Percentiles rank a stretch among this genome's conserved stretches.
phyloP scores from a whole-genome alignment of 1,140 invertebrate species.

The Drosophila lacertosa region DNA sequence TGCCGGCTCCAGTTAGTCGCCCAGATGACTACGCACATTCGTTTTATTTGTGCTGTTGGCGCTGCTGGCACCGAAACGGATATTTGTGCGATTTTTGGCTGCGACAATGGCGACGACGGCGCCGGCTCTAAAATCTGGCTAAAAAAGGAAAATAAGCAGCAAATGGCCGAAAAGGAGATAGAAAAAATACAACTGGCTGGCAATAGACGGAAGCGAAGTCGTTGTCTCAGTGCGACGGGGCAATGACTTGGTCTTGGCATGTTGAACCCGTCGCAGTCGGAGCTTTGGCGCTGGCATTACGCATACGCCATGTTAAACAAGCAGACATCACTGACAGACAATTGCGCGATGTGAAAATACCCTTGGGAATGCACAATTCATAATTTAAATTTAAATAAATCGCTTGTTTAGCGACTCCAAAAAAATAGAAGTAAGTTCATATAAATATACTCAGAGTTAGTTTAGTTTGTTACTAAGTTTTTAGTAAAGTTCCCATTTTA shows the following conservation, averaged over 20 bases:
- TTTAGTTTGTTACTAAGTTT: no score
- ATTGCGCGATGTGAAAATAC: not conserved
- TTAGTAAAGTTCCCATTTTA: no score
- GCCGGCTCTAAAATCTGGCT: conserved; percentile 28
- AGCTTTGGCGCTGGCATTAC: conserved; percentile 42
- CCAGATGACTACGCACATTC: conserved; percentile 65
- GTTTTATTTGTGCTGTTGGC: conserved; percentile 27
- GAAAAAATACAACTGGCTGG: conserved; percentile 5
- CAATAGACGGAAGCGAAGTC: conserved; percentile 42
- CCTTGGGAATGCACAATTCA: not conserved
- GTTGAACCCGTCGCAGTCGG: conserved; percentile 31
- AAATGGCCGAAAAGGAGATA: not conserved
- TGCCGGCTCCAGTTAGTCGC: conserved; percentile 78
- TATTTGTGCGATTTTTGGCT: conserved; percentile 43
- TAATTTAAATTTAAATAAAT: no score
- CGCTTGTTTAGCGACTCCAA: no score
- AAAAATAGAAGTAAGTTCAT: no score
- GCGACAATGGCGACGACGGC: conserved; percentile 36
- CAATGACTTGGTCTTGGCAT: conserved; percentile 41
- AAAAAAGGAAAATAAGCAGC: not conserved
- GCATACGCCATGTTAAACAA: conserved; percentile 46
- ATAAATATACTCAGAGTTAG: no score
- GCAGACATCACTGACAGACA: no score
- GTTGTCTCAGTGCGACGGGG: conserved; percentile 34
- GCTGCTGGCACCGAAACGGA: conserved; percentile 21